phyloP scores from a whole-genome alignment of 2,113 vertebrate genomes.

The Murina feae region DNA sequence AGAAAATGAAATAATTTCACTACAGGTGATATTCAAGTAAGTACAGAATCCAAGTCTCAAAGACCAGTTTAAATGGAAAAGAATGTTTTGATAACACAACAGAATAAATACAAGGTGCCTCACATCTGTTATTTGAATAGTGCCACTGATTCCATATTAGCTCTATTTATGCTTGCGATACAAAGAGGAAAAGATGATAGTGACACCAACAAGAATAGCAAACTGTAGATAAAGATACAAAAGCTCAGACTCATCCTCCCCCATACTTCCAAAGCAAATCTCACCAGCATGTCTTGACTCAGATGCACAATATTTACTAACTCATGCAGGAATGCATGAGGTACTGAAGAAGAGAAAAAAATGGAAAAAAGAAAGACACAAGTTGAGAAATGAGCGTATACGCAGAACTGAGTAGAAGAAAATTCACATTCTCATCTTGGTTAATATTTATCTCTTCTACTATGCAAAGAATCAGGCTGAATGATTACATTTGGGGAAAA shows the following conservation, averaged over 20 bases:
- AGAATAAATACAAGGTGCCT: not conserved
- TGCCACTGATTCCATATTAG: not conserved
- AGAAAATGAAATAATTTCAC: not conserved
- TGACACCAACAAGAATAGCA: not conserved
- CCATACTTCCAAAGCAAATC: not conserved
- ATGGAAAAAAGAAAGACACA: not conserved
- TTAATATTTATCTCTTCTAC: not conserved
- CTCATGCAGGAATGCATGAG: not conserved
- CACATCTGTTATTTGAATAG: not conserved
- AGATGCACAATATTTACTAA: not conserved
- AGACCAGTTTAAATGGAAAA: constrained; percentile 37
- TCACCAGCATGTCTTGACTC: not conserved
- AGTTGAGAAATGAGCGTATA: not conserved
- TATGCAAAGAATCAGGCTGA: not conserved
- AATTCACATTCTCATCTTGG: not conserved
- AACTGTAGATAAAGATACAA: not conserved
- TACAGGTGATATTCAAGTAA: not conserved
- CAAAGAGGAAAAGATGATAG: not conserved
- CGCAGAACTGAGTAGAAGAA: not conserved
- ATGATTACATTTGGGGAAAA: not conserved
- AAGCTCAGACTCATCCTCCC: not conserved
- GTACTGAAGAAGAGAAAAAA: not conserved
- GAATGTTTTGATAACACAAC: not conserved
- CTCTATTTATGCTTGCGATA: not conserved
- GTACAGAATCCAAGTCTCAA: not conserved